phyloP scores from a whole-genome alignment of 2,113 vertebrate species.

The human region DNA sequence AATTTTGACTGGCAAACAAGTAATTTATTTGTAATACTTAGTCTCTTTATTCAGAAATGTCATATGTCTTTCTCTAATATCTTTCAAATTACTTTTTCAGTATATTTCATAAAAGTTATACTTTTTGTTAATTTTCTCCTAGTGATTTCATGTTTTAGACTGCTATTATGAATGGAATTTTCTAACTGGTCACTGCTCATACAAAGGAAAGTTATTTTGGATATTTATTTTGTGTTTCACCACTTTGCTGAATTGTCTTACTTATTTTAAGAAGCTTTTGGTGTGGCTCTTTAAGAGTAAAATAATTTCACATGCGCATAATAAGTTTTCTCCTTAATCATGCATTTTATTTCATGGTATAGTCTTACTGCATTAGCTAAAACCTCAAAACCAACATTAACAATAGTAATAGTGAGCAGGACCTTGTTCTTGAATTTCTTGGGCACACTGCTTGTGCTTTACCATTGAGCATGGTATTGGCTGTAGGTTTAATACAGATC shows the following conservation, averaged over 20 bases:
- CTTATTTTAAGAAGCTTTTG: conserved; percentile 15
- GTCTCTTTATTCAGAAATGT: conserved; percentile 11
- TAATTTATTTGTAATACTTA: conserved; percentile 36
- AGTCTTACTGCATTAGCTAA: background rate
- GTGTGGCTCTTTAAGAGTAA: background rate
- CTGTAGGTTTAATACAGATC: background rate
- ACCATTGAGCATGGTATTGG: background rate
- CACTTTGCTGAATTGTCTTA: background rate
- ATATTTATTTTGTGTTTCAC: background rate
- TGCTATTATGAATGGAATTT: background rate
- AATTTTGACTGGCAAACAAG: conserved; percentile 40
- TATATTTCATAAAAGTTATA: conserved; percentile 31
- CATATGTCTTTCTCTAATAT: background rate
- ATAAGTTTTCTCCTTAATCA: background rate
- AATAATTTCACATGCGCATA: background rate
- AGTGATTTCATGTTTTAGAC: background rate
- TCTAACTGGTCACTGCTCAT: background rate
- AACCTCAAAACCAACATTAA: background rate
- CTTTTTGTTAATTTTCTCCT: background rate
- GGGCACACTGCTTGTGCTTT: background rate
- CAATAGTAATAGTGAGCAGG: background rate
- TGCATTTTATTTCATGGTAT: background rate
- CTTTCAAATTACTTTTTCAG: conserved; percentile 30
- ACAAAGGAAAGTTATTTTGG: background rate
- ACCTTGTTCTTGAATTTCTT: background rate